These are phyloP conservation scores for Elmis aenea DNA, from an alignment of 2,888 invertebrate species.

Conservation along the genomic window DNA sequence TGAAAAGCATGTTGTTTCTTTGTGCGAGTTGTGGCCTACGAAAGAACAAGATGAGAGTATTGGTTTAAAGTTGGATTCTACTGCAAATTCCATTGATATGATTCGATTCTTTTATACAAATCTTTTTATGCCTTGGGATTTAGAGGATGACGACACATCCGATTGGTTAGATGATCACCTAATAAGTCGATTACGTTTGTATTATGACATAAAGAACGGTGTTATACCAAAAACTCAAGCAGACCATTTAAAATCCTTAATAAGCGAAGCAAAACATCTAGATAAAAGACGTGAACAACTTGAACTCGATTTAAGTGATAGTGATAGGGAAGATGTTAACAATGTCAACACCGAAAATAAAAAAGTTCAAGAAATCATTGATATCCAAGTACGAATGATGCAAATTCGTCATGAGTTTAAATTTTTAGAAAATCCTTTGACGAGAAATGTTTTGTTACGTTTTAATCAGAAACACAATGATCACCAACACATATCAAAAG, in stretches of 20 bases:
- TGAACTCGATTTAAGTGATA: conserved; percentile 42
- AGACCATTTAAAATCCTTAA: conserved; percentile 50
- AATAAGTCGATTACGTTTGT: conserved; percentile 52
- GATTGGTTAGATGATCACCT: conserved; percentile 56
- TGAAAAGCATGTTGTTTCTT: conserved; percentile 55
- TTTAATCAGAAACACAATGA: conserved; percentile 24
- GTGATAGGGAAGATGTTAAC: conserved; percentile 40
- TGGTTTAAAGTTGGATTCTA: conserved; percentile 54
- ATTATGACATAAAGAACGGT: conserved; percentile 55
- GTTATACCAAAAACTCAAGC: conserved; percentile 49
- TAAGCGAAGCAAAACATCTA: conserved; percentile 53
- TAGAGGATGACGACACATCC: conserved; percentile 57
- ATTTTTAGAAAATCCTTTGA: conserved; percentile 55
- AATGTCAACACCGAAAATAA: conserved; percentile 29
- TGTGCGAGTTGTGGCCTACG: conserved; percentile 62
- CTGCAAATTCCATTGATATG: conserved; percentile 61
- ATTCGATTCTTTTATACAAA: conserved; percentile 62
- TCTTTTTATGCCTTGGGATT: conserved; percentile 68
- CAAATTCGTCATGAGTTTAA: conserved; percentile 57
- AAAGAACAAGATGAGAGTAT: conserved; percentile 54
- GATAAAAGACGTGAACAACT: conserved; percentile 48
- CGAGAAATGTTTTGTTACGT: conserved; percentile 48
- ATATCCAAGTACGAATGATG: conserved; percentile 52
- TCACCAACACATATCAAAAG: conserved; percentile 12
- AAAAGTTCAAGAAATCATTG: conserved; percentile 49